Conservation (phyloP, 2,113 vertebrate genomes). For the Psammodynastes pulverulentus region DNA sequence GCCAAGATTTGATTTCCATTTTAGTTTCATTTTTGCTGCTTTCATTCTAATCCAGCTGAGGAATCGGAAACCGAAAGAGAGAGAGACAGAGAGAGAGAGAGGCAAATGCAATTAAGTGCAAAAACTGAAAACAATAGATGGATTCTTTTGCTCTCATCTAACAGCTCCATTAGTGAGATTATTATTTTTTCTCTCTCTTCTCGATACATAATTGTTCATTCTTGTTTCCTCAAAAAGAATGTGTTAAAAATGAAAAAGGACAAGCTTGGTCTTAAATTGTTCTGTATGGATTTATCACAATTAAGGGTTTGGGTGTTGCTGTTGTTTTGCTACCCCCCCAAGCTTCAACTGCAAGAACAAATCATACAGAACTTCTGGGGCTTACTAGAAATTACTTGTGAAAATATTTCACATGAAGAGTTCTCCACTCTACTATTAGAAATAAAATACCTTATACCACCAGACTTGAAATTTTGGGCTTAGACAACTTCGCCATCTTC, state of each 20-base stretch:
- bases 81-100: not conserved
- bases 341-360: not conserved
- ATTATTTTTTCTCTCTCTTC: not conserved
- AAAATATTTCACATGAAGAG: too few species aligned
- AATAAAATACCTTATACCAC: too few species aligned
- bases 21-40: constrained; percentile 39
- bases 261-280: not conserved
- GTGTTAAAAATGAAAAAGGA: not conserved
- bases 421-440: too few species aligned
- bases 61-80: not conserved
- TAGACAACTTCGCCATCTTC: too few species aligned
- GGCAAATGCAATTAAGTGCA: not conserved
- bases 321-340: not conserved
- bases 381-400: not conserved
- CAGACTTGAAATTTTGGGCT: too few species aligned
- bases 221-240: not conserved
- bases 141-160: not conserved
- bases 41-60: constrained; percentile 3
- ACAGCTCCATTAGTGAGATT: not conserved
- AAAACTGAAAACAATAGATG: not conserved
- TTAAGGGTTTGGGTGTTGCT: too few species aligned
- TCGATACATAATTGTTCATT: not conserved
- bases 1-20: constrained; percentile 31
- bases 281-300: not conserved
- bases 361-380: not conserved